Conservation (phyloP, 2,888 invertebrate species). For the Erebia epiphron region DNA sequence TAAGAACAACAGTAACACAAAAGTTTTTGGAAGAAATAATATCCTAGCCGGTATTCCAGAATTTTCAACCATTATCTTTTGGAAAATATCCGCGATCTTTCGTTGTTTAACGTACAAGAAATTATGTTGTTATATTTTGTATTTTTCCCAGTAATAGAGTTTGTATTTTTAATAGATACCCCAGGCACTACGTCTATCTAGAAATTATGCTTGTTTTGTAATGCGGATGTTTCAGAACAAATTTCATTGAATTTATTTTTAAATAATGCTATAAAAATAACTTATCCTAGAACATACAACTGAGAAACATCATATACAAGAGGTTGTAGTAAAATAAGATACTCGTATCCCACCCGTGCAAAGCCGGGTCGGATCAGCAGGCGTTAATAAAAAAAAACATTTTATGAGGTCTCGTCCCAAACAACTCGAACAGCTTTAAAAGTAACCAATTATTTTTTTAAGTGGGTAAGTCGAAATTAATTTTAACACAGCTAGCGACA, state of each 20-base stretch:
- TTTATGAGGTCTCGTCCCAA: too few relatives aligned
- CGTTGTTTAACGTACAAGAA: constrained; percentile 1
- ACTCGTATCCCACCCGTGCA: too few relatives aligned
- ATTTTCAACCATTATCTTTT: not conserved
- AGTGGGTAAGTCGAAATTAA: not conserved
- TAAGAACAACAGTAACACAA: not conserved
- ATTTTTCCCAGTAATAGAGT: not conserved
- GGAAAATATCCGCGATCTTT: not conserved
- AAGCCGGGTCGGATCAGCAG: too few relatives aligned
- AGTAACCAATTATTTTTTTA: not conserved
- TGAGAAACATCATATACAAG: too few relatives aligned
- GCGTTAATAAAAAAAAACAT: too few relatives aligned
- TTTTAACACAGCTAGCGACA: constrained; percentile 15
- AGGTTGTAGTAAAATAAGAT: too few relatives aligned
- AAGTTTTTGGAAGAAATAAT: not conserved
- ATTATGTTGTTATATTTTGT: not conserved
- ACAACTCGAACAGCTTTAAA: not conserved
- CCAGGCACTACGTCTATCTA: too few relatives aligned
- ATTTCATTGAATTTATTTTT: too few relatives aligned
- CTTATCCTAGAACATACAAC: too few relatives aligned
- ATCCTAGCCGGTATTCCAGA: not conserved
- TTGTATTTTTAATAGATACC: not conserved
- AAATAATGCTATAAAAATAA: too few relatives aligned
- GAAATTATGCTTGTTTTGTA: too few relatives aligned
- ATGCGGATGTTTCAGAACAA: too few relatives aligned